These are phyloP conservation scores for Antigone vipio DNA, from an alignment of 2,113 vertebrate genomes.

Conservation along the genomic window DNA sequence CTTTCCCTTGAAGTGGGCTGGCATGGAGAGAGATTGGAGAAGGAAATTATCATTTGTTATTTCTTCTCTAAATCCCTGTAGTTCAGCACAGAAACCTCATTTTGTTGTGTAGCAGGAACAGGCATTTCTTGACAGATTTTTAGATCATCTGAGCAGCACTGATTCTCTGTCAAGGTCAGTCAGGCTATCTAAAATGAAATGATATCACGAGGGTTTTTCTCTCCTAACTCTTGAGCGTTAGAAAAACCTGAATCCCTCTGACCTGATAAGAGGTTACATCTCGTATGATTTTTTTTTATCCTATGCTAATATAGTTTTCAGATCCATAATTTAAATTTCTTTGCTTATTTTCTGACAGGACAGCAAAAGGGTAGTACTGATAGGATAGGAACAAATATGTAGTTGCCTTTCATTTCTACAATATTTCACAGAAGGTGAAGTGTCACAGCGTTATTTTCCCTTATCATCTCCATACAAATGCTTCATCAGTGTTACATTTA, in stretches of 20 bases:
- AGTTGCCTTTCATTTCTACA: not conserved
- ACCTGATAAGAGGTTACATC: not conserved
- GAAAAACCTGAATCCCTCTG: not conserved
- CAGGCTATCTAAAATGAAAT: not conserved
- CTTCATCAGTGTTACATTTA: not conserved
- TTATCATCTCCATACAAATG: not conserved
- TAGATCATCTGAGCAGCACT: not conserved
- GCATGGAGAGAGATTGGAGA: not conserved
- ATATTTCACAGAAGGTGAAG: not conserved
- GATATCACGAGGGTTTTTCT: not conserved
- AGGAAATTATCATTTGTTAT: not conserved
- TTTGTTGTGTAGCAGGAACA: not conserved
- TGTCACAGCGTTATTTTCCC: not conserved
- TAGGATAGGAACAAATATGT: not conserved
- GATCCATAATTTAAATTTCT: not conserved
- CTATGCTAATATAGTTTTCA: not conserved
- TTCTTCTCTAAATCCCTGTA: not conserved
- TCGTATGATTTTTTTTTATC: not conserved
- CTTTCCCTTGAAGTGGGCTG: not conserved
- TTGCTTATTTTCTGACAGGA: not conserved
- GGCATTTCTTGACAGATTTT: not conserved
- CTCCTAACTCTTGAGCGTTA: not conserved
- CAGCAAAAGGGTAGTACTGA: not conserved
- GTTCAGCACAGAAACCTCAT: not conserved
- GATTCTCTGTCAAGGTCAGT: not conserved